These are phyloP conservation scores for Tangara arthus DNA, from an alignment of 2,797 vertebrate genomes.

Conservation along the genomic window DNA sequence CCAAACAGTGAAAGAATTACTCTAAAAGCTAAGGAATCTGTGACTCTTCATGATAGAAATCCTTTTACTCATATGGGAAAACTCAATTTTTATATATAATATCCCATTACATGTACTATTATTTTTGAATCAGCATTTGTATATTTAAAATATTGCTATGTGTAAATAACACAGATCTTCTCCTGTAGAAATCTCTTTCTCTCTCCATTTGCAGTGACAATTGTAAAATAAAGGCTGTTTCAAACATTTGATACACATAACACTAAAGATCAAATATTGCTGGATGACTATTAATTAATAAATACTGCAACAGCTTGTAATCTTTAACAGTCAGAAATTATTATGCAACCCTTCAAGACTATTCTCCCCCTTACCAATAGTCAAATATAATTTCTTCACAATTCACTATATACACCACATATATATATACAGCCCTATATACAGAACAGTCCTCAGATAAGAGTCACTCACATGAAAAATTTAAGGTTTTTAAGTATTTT, in stretches of 20 bases:
- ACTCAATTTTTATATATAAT: background rate
- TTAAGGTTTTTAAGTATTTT: background rate
- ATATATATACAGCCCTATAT: background rate
- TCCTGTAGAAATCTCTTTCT: background rate
- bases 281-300: background rate
- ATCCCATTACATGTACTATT: background rate
- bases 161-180: background rate
- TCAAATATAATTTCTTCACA: background rate
- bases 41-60: background rate
- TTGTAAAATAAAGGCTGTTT: background rate
- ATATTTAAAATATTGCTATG: background rate
- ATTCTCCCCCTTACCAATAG: background rate
- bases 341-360: background rate
- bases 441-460: background rate
- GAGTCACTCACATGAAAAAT: background rate
- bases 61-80: background rate
- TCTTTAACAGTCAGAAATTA: background rate
- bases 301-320: background rate
- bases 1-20: background rate
- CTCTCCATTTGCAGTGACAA: background rate
- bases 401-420: background rate
- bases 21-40: background rate
- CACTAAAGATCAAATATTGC: background rate
- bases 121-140: background rate
- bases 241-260: background rate